Conservation (phyloP, 2,888 invertebrate species). For the Mythimna albipuncta region DNA sequence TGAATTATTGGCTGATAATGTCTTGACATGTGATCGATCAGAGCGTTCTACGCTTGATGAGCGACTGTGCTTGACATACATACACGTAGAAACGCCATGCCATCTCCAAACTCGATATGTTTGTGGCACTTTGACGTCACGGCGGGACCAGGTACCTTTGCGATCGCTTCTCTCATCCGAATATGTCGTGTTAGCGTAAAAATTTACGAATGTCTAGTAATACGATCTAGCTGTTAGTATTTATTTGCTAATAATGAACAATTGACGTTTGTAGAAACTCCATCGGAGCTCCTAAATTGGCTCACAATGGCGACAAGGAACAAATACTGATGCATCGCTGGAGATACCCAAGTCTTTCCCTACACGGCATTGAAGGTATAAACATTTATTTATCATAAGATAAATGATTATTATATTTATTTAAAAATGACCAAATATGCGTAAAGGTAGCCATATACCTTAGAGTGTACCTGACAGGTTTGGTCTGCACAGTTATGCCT, state of each 20-base stretch:
- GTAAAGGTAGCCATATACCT: background rate
- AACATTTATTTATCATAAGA: background rate
- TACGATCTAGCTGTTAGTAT: background rate
- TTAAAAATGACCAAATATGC: background rate
- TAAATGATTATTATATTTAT: background rate
- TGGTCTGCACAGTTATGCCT: no score
- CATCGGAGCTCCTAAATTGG: slow-evolving; percentile 93
- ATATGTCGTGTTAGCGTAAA: background rate
- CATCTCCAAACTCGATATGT: background rate
- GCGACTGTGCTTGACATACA: background rate
- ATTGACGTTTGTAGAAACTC: slow-evolving; percentile 82
- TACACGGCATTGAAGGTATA: slow-evolving; percentile 98
- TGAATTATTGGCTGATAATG: background rate
- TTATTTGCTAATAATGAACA: background rate
- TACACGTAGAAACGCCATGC: background rate
- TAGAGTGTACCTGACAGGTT: no score
- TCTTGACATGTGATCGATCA: background rate
- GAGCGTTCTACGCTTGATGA: background rate
- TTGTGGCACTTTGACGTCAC: background rate
- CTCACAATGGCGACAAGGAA: slow-evolving; percentile 95
- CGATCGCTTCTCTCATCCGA: background rate
- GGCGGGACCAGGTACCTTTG: background rate
- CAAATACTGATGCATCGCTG: slow-evolving; percentile 98
- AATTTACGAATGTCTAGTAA: background rate
- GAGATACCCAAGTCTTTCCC: slow-evolving; percentile 97